Evolutionary conservation across 2,888 invertebrate species (phyloP), one percentile per base, ranked within the genome.

Genomic region (Patella depressa): DNA sequence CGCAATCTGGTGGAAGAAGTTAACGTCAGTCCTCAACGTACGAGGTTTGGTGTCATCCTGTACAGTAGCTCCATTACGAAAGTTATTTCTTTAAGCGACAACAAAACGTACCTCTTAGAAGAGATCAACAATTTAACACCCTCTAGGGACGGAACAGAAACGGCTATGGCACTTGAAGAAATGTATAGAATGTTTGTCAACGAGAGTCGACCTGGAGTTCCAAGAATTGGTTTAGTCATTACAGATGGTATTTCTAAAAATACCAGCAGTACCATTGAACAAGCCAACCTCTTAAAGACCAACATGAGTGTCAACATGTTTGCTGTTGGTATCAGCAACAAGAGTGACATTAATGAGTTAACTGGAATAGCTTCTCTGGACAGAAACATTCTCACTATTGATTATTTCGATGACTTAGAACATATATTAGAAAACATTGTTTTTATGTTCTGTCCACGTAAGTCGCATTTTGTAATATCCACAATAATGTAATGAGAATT

Each of bases 221-320:
- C 88, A 2, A 89, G 88, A 74, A 85, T 89, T 0, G 89, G 86
- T 12, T 81, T 91, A 19, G 89, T 91, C n/a, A 85, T 91, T 53
- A 91, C 91, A 3, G 91, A 91, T 78, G 91, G 91, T 34, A 88
- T 88, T 76, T 88, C 89, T 29, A 90, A 85, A 34, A 70, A 80
- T 70, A 55, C 45, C 15, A 14, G 14, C 19, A 88, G 88, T 75
- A 91, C 91, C 19, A 88, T 89, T 55, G 84, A 81, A 55, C 89
- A 89, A 19, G 89, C 91, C 11, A 24, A 3, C 19, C 12, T 24
- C 19, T 24, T 65, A 11, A 65, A 65, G 65, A 65, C 65, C 2
- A 24, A 65, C 14, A 12, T 65, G 14, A 65, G 24, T 24, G 65
- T 65, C 3, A 65, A 65, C 65, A 65, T 65, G 65, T 65, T 65